Evolutionary conservation across 1,140 invertebrate species (phyloP).

Genomic region (Globodera ellingtonae): DNA sequence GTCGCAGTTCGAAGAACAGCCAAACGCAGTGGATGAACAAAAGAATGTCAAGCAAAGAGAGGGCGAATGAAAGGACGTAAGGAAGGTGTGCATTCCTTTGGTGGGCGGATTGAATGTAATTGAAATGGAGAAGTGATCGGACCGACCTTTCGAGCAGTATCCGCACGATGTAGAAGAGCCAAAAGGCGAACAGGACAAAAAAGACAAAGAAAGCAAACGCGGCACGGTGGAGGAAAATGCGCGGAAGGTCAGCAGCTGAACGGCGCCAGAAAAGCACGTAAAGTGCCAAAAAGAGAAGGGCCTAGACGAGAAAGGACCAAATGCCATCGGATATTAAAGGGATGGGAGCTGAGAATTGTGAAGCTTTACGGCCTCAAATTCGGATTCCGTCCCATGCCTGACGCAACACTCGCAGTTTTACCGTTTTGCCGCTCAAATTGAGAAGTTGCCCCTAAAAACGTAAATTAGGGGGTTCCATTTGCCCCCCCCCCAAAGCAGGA

Average conservation of each 20-base stretch:
- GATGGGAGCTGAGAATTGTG: not conserved
- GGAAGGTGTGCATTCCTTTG: slow-evolving; percentile 39
- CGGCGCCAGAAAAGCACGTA: slow-evolving; percentile 46
- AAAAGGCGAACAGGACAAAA: slow-evolving; percentile 50
- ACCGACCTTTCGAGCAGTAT: slow-evolving; percentile 33
- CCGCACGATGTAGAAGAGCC: slow-evolving; percentile 51
- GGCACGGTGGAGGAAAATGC: slow-evolving; percentile 39
- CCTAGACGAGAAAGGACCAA: not conserved
- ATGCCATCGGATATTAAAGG: not conserved
- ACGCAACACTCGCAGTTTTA: not conserved
- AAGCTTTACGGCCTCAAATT: too few species aligned
- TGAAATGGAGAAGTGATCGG: not conserved
- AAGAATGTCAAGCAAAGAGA: slow-evolving; percentile 45
- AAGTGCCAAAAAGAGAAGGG: slow-evolving; percentile 43
- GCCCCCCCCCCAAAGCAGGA: too few species aligned
- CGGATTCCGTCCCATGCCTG: too few species aligned
- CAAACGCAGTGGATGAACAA: slow-evolving; percentile 49
- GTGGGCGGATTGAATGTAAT: slow-evolving; percentile 17
- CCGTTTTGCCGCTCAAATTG: slow-evolving; percentile 39
- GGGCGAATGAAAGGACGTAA: slow-evolving; percentile 40
- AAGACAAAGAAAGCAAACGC: slow-evolving; percentile 44
- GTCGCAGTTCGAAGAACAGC: slow-evolving; percentile 47
- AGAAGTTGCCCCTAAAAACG: slow-evolving; percentile 48
- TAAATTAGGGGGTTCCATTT: not conserved
- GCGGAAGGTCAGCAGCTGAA: slow-evolving; percentile 39